Evolutionary conservation across 2,797 vertebrate species (phyloP), one percentile per base, ranked within the genome.

Genomic region (Falco novaeseelandiae): DNA sequence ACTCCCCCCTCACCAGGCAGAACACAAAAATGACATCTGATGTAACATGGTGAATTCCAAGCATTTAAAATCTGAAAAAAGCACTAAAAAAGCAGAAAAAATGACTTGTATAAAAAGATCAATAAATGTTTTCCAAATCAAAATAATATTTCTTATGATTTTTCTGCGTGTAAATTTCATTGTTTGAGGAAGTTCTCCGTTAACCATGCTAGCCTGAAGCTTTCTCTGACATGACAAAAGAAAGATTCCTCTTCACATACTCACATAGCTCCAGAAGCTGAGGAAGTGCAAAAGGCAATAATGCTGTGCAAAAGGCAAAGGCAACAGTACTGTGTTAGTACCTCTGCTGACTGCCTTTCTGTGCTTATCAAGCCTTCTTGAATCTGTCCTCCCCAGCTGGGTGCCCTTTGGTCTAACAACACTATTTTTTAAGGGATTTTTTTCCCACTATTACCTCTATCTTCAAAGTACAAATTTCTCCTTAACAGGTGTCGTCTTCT

Each of bases 391-490:
- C 34, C 51, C 51, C 51, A 49, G 74, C 29, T 16, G 42, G 34
- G 34, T 54, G 81, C 46, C 23, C 65, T 78, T 81, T 69, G 90
- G 79, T 91, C 32, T 57, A 81, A 67, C 2, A 70, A 17, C 34
- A 66, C 30, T 67, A 52, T 32, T 80, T 94, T 87, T 42, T 66
- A 78, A 48, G 32, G 5, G 21, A 27, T 83, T 86, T 77, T 65
- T 62, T 25, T 1, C 10, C 25, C 34, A n/a, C 38, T 57, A 30
- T 57, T 93, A 55, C 29, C 6, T 23, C 27, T 89, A n/a, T 49
- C 54, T 93, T 93, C 83, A 90, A 96, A 95, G 78, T 40, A n/a
- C 9, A 92, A 93, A 83, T 90, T 87, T 92, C 19, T 91, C 30
- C 27, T 83, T 69, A 90, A 49, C 30, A 93, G 15, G 14, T 85